Evolutionary conservation across 2,113 vertebrate species (phyloP), one percentile per base, ranked within the genome.

Genomic region (Plecotus auritus): DNA sequence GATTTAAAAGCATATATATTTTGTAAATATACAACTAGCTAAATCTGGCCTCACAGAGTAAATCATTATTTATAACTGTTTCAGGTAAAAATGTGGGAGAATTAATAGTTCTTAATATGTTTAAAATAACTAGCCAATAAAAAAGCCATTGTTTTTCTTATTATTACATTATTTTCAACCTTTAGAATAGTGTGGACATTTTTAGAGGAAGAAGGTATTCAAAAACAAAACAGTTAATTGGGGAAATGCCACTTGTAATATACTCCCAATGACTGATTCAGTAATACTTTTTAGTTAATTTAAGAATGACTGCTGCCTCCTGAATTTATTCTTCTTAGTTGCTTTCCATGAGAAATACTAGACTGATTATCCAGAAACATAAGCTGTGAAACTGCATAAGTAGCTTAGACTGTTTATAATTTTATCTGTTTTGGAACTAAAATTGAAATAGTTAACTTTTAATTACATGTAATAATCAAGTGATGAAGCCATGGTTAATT

Each of bases 71-170:
- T 47, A 8, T 32, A 94, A 59, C 16, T 4, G 10, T 28, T 69
- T 66, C 42, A 91, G 76, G 37, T 83, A 85, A 95, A 97, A 90
- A 82, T 84, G 45, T 32, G 45, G 73, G 37, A 81, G 26, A n/a
- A 45, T 83, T 7, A 35, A 66, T 95, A 88, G 5, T 12, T 64
- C 8, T 69, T 76, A 70, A 85, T 3, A 70, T 0, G 61, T 61
- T 92, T 91, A 7, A 91, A 90, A 96, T 96, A 80, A 51, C 30
- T 18, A 59, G 0, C 0, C 64, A 13, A 2, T 77, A 93, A 23
- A 32, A 72, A 45, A 17, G 83, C 16, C n/a, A 49, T 77, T 94
- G 5, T 90, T 85, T 42, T 70, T 93, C 1, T 4, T 88, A 16
- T 76, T 11, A 67, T 84, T 72, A n/a, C 45, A 70, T 3, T 32